These are phyloP conservation scores for Teleiodes luculella DNA, from an alignment of 2,888 invertebrate genomes.

Conservation along the genomic window DNA sequence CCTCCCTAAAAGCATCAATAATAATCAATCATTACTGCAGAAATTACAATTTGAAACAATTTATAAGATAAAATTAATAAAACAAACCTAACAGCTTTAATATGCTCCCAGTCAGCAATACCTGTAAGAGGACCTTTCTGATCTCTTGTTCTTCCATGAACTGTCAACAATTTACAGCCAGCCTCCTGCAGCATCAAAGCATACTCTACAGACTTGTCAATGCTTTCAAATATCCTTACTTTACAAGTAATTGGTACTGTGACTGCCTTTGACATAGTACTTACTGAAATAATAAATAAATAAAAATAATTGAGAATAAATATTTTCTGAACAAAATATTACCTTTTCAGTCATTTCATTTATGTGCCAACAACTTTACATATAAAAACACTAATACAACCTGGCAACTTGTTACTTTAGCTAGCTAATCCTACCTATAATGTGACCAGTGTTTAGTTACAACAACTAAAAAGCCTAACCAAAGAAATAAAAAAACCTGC, in stretches of 20 bases:
- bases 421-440: too few species aligned
- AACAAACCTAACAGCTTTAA: constrained; percentile 90
- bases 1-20: constrained; percentile 79
- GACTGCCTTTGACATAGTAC: constrained; percentile 82
- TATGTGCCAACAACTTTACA: too few species aligned
- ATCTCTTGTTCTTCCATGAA: constrained; percentile 97
- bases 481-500: too few species aligned
- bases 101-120: constrained; percentile 95
- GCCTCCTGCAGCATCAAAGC: constrained; percentile 96
- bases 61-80: constrained; percentile 10
- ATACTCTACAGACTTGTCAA: constrained; percentile 92
- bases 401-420: too few species aligned
- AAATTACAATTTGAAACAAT: neutral
- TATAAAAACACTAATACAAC: too few species aligned
- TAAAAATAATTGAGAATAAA: neutral
- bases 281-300: constrained; percentile 77
- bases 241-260: constrained; percentile 97
- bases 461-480: too few species aligned
- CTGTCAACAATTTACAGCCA: constrained; percentile 93
- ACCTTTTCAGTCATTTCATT: too few species aligned
- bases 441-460: too few species aligned
- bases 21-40: neutral
- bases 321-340: too few species aligned
- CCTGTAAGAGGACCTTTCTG: constrained; percentile 98
- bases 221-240: constrained; percentile 92